Conservation (phyloP, 1,140 invertebrate genomes). For the Aplysia californica region DNA sequence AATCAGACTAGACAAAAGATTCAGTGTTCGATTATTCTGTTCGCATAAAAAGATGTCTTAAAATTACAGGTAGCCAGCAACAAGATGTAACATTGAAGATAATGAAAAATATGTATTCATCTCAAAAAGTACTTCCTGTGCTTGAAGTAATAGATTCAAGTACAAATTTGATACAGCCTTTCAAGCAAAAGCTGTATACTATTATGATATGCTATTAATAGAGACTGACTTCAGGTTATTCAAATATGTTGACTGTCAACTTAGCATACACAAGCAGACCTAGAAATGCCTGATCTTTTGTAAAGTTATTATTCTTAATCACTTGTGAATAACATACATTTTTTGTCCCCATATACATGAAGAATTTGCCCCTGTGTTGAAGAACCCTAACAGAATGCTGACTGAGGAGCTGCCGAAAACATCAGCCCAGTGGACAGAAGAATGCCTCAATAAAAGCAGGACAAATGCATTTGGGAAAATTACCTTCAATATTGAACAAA, state of each 20-base stretch:
- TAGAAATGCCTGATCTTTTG: too few relatives aligned
- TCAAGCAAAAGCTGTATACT: too few relatives aligned
- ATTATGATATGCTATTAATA: too few relatives aligned
- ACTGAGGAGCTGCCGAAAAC: slow-evolving; percentile 15
- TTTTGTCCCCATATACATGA: neutral
- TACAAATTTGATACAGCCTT: too few relatives aligned
- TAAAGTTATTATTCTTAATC: neutral
- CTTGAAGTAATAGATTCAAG: too few relatives aligned
- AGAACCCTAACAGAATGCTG: slow-evolving; percentile 1
- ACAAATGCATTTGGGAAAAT: slow-evolving; percentile 50
- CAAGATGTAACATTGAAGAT: too few relatives aligned
- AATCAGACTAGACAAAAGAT: neutral
- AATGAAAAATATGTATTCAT: too few relatives aligned
- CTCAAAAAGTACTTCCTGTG: too few relatives aligned
- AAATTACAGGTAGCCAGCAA: too few relatives aligned
- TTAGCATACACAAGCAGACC: too few relatives aligned
- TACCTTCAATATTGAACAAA: slow-evolving; percentile 47
- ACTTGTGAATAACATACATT: neutral
- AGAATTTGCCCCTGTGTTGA: slow-evolving; percentile 24
- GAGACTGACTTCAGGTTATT: too few relatives aligned
- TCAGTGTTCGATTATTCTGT: neutral
- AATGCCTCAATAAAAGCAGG: slow-evolving; percentile 2
- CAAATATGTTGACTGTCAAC: too few relatives aligned
- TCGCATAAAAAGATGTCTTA: neutral
- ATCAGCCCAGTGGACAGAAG: neutral